A percentile compares a stretch with the other conserved stretches of the same genome.
These are phyloP conservation scores for Gerris buenoi DNA, from an alignment of 1,140 invertebrate species.

Conservation along the genomic window DNA sequence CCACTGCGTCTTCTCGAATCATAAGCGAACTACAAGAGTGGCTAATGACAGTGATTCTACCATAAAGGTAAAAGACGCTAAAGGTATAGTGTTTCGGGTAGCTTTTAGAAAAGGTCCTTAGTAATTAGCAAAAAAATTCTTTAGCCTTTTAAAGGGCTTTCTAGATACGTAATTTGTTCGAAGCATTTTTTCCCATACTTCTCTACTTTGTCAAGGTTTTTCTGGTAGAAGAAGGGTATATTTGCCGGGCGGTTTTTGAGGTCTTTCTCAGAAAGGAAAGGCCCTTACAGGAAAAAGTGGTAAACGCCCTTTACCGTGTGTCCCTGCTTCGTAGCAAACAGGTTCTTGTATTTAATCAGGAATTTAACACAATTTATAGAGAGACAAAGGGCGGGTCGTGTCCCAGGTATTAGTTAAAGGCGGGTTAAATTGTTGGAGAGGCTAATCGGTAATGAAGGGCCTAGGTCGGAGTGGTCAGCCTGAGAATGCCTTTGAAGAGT, in stretches of 20 bases:
- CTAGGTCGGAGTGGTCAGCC: not conserved
- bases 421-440: not conserved
- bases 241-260: not conserved
- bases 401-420: not conserved
- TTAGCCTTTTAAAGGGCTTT: no score
- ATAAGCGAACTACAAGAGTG: no score
- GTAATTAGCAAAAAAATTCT: no score
- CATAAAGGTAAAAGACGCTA: no score
- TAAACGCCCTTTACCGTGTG: not conserved
- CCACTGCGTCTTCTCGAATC: no score
- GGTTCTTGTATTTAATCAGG: not conserved
- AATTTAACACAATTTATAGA: not conserved
- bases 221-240: no score
- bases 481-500: not conserved
- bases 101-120: no score
- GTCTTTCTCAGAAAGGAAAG: not conserved
- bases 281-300: not conserved
- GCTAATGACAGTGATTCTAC: no score
- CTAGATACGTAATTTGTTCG: no score
- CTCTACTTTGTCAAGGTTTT: not conserved
- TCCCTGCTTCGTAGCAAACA: not conserved
- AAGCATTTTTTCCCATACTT: no score
- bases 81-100: no score
- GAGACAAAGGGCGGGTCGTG: not conserved
- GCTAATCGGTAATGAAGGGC: not conserved